Evolutionary conservation across 2,888 invertebrate genomes (phyloP), one percentile per base, ranked within the genome.

Genomic region (Thera britannica): DNA sequence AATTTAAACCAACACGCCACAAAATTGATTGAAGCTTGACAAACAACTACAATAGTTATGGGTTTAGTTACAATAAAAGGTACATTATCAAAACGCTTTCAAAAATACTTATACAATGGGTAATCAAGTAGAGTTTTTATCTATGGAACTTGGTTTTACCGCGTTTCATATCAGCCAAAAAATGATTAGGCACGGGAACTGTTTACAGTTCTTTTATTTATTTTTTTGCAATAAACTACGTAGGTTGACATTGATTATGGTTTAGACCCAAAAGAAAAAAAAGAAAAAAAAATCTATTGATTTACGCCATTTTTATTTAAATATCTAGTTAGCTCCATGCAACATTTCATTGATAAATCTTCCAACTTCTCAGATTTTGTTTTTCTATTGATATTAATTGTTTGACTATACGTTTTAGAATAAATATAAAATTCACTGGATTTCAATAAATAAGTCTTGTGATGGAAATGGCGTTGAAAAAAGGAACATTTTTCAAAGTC

Each of bases 361-460:
- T 52, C 34, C 34, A 34, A 7, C 23, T 23, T 23, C 51, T 51
- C 12, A 23, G 7, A 51, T 51, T 7, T 23, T 51, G 7, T 46
- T 1, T 8, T 51, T 6, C 23, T 12, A 12, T 51, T 51, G 23
- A 52, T 67, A 62, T 72, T 66, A 72, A 72, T 68, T 64, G 72
- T 74, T 67, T 59, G 55, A 62, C 67, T 48, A 62, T 48, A 9
- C 6, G 34, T 23, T 2, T 77, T 23, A 8, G 9, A 9, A 9
- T 9, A 7, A 46, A 46, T 46, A 51, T 80, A 79, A 78, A 78
- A 71, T 73, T 83, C 88, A 88, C 88, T 88, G 88, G 87, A 70
- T 81, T 80, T 83, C 62, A 73, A 81, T 83, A 83, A 83, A 74
- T 75, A 76, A 79, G 77, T 78, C 73, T 83, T 83, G 82, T 83